These are phyloP conservation scores for Himalopsyche tibetana DNA, from an alignment of 2,888 invertebrate genomes.

Conservation along the genomic window DNA sequence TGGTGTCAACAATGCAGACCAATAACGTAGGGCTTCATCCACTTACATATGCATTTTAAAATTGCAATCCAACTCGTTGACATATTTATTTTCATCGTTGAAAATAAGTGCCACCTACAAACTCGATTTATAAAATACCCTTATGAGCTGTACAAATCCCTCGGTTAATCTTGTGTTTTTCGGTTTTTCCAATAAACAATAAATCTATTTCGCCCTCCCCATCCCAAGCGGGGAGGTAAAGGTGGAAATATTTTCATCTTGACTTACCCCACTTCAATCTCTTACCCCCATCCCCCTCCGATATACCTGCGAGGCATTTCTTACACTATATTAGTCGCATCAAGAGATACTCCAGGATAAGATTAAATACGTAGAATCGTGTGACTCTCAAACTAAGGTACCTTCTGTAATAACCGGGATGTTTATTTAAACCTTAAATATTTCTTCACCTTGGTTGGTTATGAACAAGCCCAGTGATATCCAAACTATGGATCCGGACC, in stretches of 20 bases:
- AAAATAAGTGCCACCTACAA: too few relatives aligned
- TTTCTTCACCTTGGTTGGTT: too few relatives aligned
- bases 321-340: constrained; percentile 31
- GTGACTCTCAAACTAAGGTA: background rate
- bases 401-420: too few relatives aligned
- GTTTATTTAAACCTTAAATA: too few relatives aligned
- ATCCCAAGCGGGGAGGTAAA: background rate
- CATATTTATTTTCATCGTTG: too few relatives aligned
- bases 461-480: too few relatives aligned
- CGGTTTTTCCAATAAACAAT: constrained; percentile 44
- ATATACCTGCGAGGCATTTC: constrained; percentile 15
- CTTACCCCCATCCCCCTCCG: background rate
- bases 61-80: too few relatives aligned
- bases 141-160: background rate
- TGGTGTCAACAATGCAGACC: too few relatives aligned
- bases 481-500: too few relatives aligned
- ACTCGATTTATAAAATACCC: background rate
- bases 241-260: constrained; percentile 47
- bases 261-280: constrained; percentile 22
- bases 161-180: constrained; percentile 13
- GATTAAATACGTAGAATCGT: constrained; percentile 44
- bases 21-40: too few relatives aligned
- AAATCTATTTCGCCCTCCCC: constrained; percentile 43
- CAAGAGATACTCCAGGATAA: background rate
- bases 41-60: too few relatives aligned